phyloP scores from a whole-genome alignment of 2,888 invertebrate species.

The Nowickia ferox region DNA sequence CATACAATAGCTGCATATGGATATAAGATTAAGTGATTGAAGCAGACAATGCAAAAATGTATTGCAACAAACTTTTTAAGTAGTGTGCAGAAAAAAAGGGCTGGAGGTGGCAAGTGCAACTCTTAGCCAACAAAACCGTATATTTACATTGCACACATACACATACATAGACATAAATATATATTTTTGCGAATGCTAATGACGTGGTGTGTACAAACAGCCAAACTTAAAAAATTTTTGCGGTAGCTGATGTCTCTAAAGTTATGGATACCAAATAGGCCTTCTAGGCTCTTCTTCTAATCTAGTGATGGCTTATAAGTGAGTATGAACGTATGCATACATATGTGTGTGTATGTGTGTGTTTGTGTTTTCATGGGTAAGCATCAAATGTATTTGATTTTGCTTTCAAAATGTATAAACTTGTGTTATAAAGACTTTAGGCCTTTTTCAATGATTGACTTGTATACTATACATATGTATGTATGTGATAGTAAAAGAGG shows the following conservation, averaged over 20 bases:
- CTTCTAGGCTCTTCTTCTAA: conserved; percentile 32
- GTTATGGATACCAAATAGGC: conserved; percentile 36
- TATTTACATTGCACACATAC: too few species aligned
- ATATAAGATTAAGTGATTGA: conserved; percentile 71
- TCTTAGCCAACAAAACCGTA: conserved; percentile 55
- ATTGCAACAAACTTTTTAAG: conserved; percentile 67
- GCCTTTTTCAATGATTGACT: conserved; percentile 71
- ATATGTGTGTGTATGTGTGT: not conserved
- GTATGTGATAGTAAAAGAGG: not conserved
- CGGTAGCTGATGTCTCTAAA: conserved; percentile 47
- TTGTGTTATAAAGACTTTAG: conserved; percentile 69
- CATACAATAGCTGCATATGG: conserved; percentile 25
- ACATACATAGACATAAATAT: too few species aligned
- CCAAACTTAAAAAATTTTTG: conserved; percentile 40
- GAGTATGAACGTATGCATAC: too few species aligned
- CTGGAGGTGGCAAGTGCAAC: conserved; percentile 51
- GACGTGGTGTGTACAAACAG: conserved; percentile 16
- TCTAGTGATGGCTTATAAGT: too few species aligned
- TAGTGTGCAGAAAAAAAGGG: conserved; percentile 17
- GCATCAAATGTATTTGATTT: conserved; percentile 54
- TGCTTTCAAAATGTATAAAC: conserved; percentile 45
- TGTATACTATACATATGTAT: conserved; percentile 25
- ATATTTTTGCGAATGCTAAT: not conserved
- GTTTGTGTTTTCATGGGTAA: not conserved
- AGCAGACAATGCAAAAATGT: conserved; percentile 67